Percentiles rank a stretch among this genome's conserved stretches.
Evolutionary conservation across 2,888 invertebrate species (phyloP).

Genomic region (Lysandra bellargus): DNA sequence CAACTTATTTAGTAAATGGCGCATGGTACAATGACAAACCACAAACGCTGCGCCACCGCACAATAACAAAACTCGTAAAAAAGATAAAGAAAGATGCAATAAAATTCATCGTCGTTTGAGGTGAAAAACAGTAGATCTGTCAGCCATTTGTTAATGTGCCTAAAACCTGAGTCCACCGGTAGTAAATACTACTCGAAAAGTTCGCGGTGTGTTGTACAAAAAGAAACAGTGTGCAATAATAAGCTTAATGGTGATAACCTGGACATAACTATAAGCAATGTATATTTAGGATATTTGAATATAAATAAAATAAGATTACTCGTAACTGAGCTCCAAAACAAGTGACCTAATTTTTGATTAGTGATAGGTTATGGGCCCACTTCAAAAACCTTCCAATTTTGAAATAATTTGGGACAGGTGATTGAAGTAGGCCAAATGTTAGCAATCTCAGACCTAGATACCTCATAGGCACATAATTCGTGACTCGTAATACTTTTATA

Average conservation of each 20-base stretch:
- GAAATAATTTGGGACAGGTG: not conserved
- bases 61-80: too few relatives aligned
- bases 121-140: not conserved
- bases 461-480: constrained; percentile 19
- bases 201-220: not conserved
- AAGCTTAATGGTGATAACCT: not conserved
- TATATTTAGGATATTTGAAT: constrained; percentile 1
- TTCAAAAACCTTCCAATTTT: not conserved
- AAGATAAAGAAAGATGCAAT: too few relatives aligned
- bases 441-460: constrained; percentile 9
- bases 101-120: too few relatives aligned
- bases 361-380: constrained; percentile 10
- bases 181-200: not conserved
- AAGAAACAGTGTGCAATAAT: constrained; percentile 14
- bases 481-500: not conserved
- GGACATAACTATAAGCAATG: not conserved
- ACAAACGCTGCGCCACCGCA: too few relatives aligned
- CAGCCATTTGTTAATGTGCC: not conserved
- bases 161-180: too few relatives aligned
- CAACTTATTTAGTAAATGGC: too few relatives aligned
- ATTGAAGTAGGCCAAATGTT: not conserved
- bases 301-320: constrained; percentile 10
- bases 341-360: constrained; percentile 11
- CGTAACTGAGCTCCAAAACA: constrained; percentile 14
- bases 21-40: too few relatives aligned